A percentile compares a stretch with the other conserved stretches of the same genome.
Evolutionary conservation across 1,140 invertebrate species (phyloP).

Genomic region (Zaprionus inermis): DNA sequence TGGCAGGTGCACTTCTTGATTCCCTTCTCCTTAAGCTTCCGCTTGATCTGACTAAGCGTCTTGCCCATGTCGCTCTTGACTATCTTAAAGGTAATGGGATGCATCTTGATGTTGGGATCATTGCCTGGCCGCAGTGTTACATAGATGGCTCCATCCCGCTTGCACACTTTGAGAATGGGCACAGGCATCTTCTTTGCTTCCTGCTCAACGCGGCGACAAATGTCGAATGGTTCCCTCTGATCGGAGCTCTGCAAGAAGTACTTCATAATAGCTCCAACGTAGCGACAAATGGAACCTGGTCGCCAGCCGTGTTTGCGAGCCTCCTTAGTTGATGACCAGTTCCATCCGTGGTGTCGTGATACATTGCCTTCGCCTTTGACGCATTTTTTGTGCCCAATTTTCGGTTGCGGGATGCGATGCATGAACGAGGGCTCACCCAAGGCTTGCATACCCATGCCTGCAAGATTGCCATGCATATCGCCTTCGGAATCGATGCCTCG

Average conservation of each 20-base stretch:
- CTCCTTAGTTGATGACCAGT: constrained; percentile 49
- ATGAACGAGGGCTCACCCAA: constrained; percentile 14
- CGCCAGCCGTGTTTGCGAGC: constrained; percentile 65
- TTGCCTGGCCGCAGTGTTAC: constrained; percentile 61
- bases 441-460: background rate
- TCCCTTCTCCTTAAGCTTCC: constrained; percentile 57
- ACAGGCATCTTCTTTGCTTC: background rate
- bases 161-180: constrained; percentile 68
- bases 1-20: constrained; percentile 73
- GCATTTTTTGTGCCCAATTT: constrained; percentile 62
- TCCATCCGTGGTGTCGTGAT: constrained; percentile 70
- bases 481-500: background rate
- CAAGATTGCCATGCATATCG: background rate
- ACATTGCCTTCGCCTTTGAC: constrained; percentile 32
- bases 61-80: constrained; percentile 63
- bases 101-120: constrained; percentile 31
- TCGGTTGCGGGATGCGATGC: constrained; percentile 1
- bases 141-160: constrained; percentile 65
- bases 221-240: constrained; percentile 22
- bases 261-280: constrained; percentile 65
- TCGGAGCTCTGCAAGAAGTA: constrained; percentile 55
- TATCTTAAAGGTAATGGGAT: constrained; percentile 74
- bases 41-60: constrained; percentile 54
- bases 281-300: constrained; percentile 66
- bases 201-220: constrained; percentile 13